phyloP scores from a whole-genome alignment of 37 sponge, comb jelly and placozoan species.

The Spongilla lacustris region DNA sequence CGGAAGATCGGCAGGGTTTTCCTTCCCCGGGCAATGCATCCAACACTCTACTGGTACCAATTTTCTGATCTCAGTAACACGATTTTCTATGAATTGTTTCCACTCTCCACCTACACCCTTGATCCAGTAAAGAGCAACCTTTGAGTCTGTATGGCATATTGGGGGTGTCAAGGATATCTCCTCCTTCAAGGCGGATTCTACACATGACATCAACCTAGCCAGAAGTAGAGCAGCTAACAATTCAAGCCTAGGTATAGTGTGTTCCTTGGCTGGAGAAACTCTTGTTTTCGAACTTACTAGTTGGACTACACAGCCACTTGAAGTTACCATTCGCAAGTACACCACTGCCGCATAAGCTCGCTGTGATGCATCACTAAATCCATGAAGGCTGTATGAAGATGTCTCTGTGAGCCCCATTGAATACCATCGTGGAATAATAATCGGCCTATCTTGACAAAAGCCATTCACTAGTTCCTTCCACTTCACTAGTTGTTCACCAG shows the following conservation, averaged over 20 bases:
- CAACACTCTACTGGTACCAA: slow-evolving; percentile 8
- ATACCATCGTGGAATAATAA: slow-evolving; percentile 17
- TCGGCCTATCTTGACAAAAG: neutral
- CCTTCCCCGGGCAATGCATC: slow-evolving; percentile 35
- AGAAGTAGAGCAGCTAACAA: slow-evolving; percentile 31
- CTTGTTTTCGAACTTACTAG: slow-evolving; percentile 28
- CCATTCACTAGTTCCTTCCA: neutral
- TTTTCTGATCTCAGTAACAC: slow-evolving; percentile 25
- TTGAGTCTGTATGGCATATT: slow-evolving; percentile 26
- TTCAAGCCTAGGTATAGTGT: slow-evolving; percentile 36
- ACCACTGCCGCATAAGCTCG: slow-evolving; percentile 43
- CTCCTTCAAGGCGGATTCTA: neutral
- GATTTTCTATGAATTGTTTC: slow-evolving; percentile 30
- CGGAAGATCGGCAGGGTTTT: slow-evolving; percentile 49
- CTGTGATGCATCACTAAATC: slow-evolving; percentile 42
- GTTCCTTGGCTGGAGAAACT: slow-evolving; percentile 29
- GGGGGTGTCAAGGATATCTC: neutral
- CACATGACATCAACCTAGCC: slow-evolving; percentile 24
- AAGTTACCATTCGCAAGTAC: slow-evolving; percentile 6
- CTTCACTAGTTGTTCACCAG: no score
- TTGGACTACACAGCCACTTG: no score
- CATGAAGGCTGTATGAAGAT: no score
- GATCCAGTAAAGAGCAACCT: slow-evolving; percentile 41
- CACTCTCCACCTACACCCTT: no score
- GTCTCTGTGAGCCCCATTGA: slow-evolving; percentile 7